These are phyloP conservation scores for Schizaphis graminum DNA, from an alignment of 2,888 invertebrate genomes.

Conservation along the genomic window DNA sequence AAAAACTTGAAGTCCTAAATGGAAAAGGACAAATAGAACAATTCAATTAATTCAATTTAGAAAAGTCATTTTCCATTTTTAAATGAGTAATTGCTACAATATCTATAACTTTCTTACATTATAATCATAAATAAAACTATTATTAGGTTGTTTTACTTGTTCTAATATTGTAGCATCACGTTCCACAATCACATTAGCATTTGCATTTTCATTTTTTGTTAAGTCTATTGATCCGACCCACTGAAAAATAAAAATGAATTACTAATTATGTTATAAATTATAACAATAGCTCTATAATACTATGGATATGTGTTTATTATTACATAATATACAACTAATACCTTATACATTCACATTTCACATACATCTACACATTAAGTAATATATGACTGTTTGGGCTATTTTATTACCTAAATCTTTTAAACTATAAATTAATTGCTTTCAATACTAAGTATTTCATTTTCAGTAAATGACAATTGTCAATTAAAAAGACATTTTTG, in stretches of 20 bases:
- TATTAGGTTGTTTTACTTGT: slow-evolving; percentile 72
- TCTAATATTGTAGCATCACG: slow-evolving; percentile 82
- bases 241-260: slow-evolving; percentile 70
- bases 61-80: neutral
- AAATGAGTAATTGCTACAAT: too few relatives aligned
- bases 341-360: neutral
- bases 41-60: neutral
- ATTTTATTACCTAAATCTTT: neutral
- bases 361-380: neutral
- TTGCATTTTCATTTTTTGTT: slow-evolving; percentile 85
- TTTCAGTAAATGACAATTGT: neutral
- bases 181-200: slow-evolving; percentile 89
- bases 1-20: neutral
- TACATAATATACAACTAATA: neutral
- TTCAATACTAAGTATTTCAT: neutral
- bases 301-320: neutral
- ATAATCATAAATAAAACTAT: neutral
- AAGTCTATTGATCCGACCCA: slow-evolving; percentile 94
- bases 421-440: neutral
- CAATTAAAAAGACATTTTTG: neutral
- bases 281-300: neutral
- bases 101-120: neutral
- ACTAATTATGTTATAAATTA: neutral
- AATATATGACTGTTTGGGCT: neutral
- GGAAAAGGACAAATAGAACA: neutral